These are phyloP conservation scores for Leptoclinus maculatus DNA, from an alignment of 2,797 vertebrate genomes.

Conservation along the genomic window DNA sequence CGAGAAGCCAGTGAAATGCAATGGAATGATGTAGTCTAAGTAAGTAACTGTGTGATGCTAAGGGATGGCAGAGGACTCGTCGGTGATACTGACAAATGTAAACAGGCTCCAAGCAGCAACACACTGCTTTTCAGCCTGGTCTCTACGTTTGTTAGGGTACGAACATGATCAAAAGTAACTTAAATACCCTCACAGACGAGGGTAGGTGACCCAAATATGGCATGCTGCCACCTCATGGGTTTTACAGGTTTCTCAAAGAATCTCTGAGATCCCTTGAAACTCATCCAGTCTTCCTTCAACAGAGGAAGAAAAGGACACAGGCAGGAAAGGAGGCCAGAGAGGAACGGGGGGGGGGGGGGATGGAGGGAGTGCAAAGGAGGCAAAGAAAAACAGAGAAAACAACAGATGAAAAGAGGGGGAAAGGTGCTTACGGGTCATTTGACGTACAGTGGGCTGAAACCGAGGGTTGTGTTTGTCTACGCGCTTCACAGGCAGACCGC, in stretches of 20 bases:
- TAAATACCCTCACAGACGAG: not conserved
- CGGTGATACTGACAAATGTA: not conserved
- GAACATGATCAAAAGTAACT: not conserved
- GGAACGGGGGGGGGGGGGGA: constrained; percentile 43
- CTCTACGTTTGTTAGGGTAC: no score
- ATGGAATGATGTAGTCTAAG: not conserved
- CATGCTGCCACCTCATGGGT: not conserved
- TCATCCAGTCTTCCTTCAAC: constrained; percentile 42
- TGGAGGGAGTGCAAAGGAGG: constrained; percentile 47
- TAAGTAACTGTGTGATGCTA: not conserved
- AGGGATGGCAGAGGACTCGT: not conserved
- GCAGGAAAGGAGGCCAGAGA: constrained; percentile 56
- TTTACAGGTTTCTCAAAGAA: constrained; percentile 2
- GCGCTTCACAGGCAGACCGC: constrained; percentile 86
- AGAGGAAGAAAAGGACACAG: constrained; percentile 16
- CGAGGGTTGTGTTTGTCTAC: constrained; percentile 84
- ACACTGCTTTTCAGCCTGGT: not conserved
- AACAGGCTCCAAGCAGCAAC: not conserved
- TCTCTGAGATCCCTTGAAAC: constrained; percentile 72
- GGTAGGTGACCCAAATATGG: not conserved
- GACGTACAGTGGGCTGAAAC: constrained; percentile 86
- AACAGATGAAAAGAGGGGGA: constrained; percentile 16
- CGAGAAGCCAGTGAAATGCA: not conserved
- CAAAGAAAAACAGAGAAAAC: constrained; percentile 54
- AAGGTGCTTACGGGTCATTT: constrained; percentile 84